phyloP scores from a whole-genome alignment of 2,797 vertebrate species.

The Diplodus sargus region DNA sequence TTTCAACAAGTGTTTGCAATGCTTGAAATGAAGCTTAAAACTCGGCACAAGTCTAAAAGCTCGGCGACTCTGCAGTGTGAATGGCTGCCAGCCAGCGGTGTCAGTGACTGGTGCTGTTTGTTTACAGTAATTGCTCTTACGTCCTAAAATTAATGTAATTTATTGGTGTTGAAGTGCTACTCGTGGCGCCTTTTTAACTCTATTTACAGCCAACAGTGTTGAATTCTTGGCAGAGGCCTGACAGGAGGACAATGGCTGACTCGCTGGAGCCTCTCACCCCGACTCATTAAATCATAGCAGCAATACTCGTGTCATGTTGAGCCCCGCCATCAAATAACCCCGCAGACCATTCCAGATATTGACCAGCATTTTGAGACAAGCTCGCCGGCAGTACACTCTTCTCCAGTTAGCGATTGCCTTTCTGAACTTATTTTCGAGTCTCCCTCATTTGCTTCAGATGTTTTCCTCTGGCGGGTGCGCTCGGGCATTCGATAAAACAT shows the following conservation, averaged over 20 bases:
- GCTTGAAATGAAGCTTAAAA: conserved; percentile 1
- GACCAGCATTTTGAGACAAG: conserved; percentile 40
- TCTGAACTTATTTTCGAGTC: conserved; percentile 27
- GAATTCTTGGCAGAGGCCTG: conserved; percentile 24
- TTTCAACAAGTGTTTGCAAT: conserved; percentile 15
- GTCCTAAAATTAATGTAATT: conserved; percentile 27
- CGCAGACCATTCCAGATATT: conserved; percentile 41
- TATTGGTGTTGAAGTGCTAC: conserved; percentile 40
- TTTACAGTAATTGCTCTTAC: conserved; percentile 35
- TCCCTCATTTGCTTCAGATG: conserved; percentile 40
- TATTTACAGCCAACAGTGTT: conserved; percentile 26
- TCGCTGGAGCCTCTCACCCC: conserved; percentile 16
- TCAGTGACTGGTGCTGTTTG: conserved; percentile 13
- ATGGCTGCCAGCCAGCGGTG: conserved; percentile 10
- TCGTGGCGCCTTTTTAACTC: conserved; percentile 28
- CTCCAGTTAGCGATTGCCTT: conserved; percentile 11
- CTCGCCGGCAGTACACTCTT: conserved; percentile 2
- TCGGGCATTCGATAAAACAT: conserved; percentile 55
- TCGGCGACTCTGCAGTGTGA: not conserved
- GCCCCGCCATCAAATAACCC: conserved; percentile 39
- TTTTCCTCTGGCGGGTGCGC: conserved; percentile 27
- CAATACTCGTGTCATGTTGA: conserved; percentile 12
- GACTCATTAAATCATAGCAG: conserved; percentile 59
- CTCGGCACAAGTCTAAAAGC: not conserved
- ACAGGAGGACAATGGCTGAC: conserved; percentile 36